These are phyloP conservation scores for Drosophila yooni DNA, from an alignment of 2,888 invertebrate species.

Conservation along the genomic window DNA sequence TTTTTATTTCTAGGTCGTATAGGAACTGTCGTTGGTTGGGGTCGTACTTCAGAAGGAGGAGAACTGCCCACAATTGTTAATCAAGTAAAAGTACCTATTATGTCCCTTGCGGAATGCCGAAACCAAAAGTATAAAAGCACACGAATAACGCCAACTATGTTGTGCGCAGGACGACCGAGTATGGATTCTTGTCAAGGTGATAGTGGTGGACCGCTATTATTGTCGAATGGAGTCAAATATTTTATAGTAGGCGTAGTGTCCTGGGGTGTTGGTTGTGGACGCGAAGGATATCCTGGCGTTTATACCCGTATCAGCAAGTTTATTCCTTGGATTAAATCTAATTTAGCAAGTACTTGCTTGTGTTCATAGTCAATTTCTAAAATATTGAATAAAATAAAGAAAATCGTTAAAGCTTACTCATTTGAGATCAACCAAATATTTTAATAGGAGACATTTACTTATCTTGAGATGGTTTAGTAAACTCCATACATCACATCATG, in stretches of 20 bases:
- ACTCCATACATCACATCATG: not conserved
- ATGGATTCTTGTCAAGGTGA: constrained; percentile 96
- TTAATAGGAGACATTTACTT: not conserved
- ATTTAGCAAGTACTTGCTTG: constrained; percentile 90
- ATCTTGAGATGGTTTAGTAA: not conserved
- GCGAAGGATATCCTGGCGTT: constrained; percentile 86
- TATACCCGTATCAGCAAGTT: constrained; percentile 86
- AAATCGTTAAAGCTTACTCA: not conserved
- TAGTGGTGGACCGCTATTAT: constrained; percentile 92
- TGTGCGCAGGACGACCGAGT: constrained; percentile 92
- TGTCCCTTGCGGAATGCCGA: constrained; percentile 91
- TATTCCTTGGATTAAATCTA: constrained; percentile 90
- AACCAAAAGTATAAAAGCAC: constrained; percentile 93
- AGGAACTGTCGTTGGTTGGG: constrained; percentile 95
- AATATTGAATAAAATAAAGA: constrained; percentile 7
- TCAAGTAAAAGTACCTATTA: constrained; percentile 93
- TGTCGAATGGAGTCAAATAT: constrained; percentile 91
- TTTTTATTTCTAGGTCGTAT: constrained; percentile 77
- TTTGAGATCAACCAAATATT: not conserved
- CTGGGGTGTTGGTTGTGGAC: constrained; percentile 90
- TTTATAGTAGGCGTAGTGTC: constrained; percentile 94
- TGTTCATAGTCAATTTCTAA: constrained; percentile 85
- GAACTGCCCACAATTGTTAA: constrained; percentile 91
- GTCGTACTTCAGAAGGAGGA: constrained; percentile 92
- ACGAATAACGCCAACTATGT: constrained; percentile 93